phyloP scores from a whole-genome alignment of 2,113 vertebrate genomes.

The Alces alces region DNA sequence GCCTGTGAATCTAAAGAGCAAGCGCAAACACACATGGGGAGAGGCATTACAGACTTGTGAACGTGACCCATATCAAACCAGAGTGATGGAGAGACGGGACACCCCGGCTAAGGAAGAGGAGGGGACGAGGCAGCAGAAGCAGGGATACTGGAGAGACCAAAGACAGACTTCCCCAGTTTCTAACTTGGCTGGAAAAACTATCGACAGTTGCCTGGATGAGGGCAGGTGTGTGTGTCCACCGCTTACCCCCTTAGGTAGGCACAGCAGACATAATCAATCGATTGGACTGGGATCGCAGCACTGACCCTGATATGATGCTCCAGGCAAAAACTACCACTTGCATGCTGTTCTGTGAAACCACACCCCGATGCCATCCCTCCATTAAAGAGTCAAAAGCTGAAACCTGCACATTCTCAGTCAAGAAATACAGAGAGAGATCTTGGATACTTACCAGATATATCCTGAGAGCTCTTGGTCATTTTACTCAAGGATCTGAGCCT shows the following conservation, averaged over 20 bases:
- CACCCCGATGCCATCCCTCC: not conserved
- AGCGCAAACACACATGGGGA: not conserved
- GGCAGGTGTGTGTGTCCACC: not conserved
- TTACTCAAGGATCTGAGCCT: not conserved
- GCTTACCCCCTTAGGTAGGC: fast-evolving
- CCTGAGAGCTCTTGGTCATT: not conserved
- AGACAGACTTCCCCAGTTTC: not conserved
- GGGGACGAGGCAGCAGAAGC: not conserved
- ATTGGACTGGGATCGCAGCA: not conserved
- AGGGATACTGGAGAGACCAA: not conserved
- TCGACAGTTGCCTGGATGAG: not conserved
- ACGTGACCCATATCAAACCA: not conserved
- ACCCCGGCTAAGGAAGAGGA: not conserved
- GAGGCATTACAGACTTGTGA: not conserved
- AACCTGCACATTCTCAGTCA: not conserved
- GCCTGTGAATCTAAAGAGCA: not conserved
- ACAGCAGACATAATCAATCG: not conserved
- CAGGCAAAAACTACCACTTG: not conserved
- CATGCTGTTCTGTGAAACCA: not conserved
- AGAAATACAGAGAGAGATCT: not conserved
- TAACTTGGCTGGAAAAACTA: not conserved
- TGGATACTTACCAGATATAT: not conserved
- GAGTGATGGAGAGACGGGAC: too few species aligned
- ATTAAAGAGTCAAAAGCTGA: not conserved
- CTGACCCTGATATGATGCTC: not conserved